Conservation (phyloP, 1,140 invertebrate genomes). For the Scaptomyza graminum region DNA sequence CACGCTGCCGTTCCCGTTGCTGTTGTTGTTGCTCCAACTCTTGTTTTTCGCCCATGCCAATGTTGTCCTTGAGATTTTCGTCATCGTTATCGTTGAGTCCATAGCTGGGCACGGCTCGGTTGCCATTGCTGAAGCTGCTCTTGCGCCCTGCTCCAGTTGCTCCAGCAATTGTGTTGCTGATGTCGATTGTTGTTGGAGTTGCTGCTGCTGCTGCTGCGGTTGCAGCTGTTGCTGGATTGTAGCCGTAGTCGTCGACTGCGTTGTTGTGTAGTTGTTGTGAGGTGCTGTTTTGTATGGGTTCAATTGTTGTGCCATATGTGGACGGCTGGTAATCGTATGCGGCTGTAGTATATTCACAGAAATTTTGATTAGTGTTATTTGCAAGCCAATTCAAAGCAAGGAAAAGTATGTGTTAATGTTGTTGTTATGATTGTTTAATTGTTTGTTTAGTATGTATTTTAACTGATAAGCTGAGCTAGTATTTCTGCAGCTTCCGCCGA, state of each 20-base stretch:
- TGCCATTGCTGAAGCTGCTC: constrained; percentile 58
- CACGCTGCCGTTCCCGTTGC: constrained; percentile 40
- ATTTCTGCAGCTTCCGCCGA: constrained; percentile 4
- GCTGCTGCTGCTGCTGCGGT: neutral
- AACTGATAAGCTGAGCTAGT: neutral
- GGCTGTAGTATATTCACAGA: constrained; percentile 71
- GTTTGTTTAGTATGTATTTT: constrained; percentile 22
- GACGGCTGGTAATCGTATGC: constrained; percentile 82
- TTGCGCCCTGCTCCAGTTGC: constrained; percentile 47
- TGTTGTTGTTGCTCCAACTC: constrained; percentile 37
- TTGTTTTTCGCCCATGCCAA: constrained; percentile 78
- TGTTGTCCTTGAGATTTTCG: constrained; percentile 83
- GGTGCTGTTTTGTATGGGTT: constrained; percentile 75
- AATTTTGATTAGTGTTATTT: constrained; percentile 67
- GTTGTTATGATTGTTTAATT: constrained; percentile 14
- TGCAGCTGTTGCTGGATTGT: constrained; percentile 34
- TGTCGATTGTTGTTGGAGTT: constrained; percentile 24
- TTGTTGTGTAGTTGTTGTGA: constrained; percentile 71
- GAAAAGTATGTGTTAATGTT: neutral
- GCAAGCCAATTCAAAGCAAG: constrained; percentile 52
- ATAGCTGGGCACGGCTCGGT: constrained; percentile 51
- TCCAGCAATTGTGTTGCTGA: constrained; percentile 34
- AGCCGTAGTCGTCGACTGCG: constrained; percentile 61
- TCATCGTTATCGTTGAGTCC: constrained; percentile 81
- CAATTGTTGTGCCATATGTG: constrained; percentile 80